These are phyloP conservation scores for Drosophila aff. DNA, from an alignment of 1,140 invertebrate species.

Conservation along the genomic window DNA sequence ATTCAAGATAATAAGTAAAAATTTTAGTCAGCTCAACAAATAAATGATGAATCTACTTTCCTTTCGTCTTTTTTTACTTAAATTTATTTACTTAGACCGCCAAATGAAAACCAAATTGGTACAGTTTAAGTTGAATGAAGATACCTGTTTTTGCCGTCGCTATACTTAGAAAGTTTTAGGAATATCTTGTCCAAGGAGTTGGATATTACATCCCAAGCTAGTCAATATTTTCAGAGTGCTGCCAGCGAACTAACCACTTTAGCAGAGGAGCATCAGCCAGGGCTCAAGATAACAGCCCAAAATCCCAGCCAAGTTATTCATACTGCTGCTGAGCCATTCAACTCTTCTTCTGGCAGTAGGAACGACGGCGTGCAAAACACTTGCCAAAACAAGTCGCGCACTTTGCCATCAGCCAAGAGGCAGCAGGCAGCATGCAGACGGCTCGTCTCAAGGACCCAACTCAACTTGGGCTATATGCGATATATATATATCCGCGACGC, in stretches of 20 bases:
- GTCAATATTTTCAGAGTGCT: slow-evolving; percentile 41
- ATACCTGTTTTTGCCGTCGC: background rate
- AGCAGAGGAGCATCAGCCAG: slow-evolving; percentile 33
- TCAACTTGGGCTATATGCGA: slow-evolving; percentile 13
- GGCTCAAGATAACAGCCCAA: slow-evolving; percentile 33
- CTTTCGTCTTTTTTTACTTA: no score
- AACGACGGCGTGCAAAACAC: slow-evolving; percentile 39
- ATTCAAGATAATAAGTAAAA: no score
- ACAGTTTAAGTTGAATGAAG: background rate
- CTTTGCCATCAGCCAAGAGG: slow-evolving; percentile 40
- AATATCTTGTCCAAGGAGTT: slow-evolving; percentile 16
- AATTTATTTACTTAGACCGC: no score
- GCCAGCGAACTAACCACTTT: slow-evolving; percentile 30
- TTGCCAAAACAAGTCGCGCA: slow-evolving; percentile 75
- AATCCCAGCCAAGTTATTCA: slow-evolving; percentile 61
- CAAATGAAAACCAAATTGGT: background rate
- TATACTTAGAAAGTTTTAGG: slow-evolving; percentile 6
- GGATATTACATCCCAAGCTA: slow-evolving; percentile 32
- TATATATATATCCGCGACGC: slow-evolving; percentile 11
- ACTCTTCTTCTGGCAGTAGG: slow-evolving; percentile 30
- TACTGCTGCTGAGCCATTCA: slow-evolving; percentile 40
- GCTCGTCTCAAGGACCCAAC: slow-evolving; percentile 55
- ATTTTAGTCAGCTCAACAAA: no score
- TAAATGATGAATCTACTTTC: no score
- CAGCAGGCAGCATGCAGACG: slow-evolving; percentile 22